These are phyloP conservation scores for Cheilinus undulatus DNA, from an alignment of 2,113 vertebrate genomes.

Conservation along the genomic window DNA sequence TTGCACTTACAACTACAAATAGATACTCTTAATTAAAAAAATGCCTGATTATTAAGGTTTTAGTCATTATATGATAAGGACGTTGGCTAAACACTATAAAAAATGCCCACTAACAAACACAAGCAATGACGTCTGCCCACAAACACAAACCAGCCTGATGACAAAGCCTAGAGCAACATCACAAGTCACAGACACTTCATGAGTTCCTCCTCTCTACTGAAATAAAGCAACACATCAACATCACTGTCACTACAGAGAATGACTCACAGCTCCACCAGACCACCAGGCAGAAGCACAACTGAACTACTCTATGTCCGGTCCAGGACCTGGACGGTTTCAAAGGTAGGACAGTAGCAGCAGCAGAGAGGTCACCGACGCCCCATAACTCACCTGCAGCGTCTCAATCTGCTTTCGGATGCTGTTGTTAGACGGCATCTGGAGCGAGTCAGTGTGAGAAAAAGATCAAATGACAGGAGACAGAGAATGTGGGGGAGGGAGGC, in stretches of 20 bases:
- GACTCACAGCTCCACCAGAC: not conserved
- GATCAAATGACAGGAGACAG: slow-evolving; percentile 85
- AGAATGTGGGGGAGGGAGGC: slow-evolving; percentile 73
- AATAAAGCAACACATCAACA: not conserved
- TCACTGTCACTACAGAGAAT: slow-evolving; percentile 21
- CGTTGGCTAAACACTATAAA: not conserved
- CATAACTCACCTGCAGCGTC: slow-evolving; percentile 97
- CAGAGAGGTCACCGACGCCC: slow-evolving; percentile 48
- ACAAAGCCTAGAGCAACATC: slow-evolving; percentile 24
- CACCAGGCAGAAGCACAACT: not conserved
- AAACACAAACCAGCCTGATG: slow-evolving; percentile 25
- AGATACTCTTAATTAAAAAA: not conserved
- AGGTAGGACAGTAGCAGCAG: slow-evolving; percentile 28
- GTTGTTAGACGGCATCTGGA: slow-evolving; percentile 99
- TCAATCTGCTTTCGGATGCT: slow-evolving; percentile 99
- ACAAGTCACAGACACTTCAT: slow-evolving; percentile 10
- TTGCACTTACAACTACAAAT: not conserved
- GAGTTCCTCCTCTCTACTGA: slow-evolving; percentile 1
- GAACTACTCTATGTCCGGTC: slow-evolving; percentile 10
- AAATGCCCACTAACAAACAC: not conserved
- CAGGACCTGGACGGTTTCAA: slow-evolving; percentile 31
- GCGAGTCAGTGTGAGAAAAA: slow-evolving; percentile 92
- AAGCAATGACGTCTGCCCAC: slow-evolving; percentile 8
- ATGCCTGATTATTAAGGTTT: not conserved
- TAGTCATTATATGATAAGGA: not conserved